These are phyloP conservation scores for Thymelicus sylvestris DNA, from an alignment of 2,888 invertebrate species.

Conservation along the genomic window DNA sequence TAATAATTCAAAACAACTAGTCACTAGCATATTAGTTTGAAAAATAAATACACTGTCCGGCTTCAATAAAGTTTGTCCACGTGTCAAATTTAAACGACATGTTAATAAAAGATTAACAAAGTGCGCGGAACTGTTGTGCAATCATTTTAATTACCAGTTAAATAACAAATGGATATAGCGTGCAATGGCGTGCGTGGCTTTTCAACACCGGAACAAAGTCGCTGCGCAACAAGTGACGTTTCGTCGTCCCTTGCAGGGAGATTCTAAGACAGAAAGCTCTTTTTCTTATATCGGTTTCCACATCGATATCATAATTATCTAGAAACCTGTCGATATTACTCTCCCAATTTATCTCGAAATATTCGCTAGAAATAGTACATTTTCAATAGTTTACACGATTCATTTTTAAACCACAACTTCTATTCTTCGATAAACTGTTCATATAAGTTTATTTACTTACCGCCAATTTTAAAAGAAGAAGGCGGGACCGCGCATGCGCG, in stretches of 20 bases:
- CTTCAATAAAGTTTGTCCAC: not conserved
- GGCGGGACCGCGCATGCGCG: conserved; percentile 68
- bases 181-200: conserved; percentile 78
- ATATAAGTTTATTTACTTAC: conserved; percentile 81
- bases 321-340: not conserved
- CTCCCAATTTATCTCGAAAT: not conserved
- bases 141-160: conserved; percentile 64
- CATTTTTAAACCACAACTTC: conserved; percentile 48
- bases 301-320: conserved; percentile 36
- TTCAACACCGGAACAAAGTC: conserved; percentile 73
- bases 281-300: conserved; percentile 48
- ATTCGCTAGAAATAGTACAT: not conserved
- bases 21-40: not conserved
- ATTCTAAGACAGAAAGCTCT: conserved; percentile 56
- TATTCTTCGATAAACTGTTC: conserved; percentile 71
- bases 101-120: conserved; percentile 35
- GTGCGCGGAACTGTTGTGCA: conserved; percentile 39
- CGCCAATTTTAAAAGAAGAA: conserved; percentile 75
- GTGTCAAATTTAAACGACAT: conserved; percentile 24
- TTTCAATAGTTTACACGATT: not conserved
- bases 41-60: not conserved
- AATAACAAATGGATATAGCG: conserved; percentile 64
- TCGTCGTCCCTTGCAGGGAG: conserved; percentile 53
- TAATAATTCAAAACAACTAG: too few species aligned
- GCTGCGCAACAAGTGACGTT: conserved; percentile 81